These are phyloP conservation scores for Eriocheir sinensis DNA, from an alignment of 1,140 invertebrate species.

Conservation along the genomic window DNA sequence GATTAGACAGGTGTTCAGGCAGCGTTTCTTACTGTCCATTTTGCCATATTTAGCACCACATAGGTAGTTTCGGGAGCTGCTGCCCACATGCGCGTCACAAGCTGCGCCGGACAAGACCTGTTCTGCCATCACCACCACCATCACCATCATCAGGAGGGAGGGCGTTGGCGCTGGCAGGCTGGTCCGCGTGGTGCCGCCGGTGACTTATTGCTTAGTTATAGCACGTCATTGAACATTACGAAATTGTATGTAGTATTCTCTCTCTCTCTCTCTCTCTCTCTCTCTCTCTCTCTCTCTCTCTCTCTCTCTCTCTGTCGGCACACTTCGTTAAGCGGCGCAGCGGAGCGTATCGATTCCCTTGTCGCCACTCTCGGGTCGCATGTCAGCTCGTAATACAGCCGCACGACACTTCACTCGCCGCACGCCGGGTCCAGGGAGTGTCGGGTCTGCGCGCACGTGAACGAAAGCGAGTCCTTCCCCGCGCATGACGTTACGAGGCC, in stretches of 20 bases:
- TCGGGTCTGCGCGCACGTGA: too few relatives aligned
- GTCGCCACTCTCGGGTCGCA: neutral
- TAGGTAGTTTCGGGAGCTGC: too few relatives aligned
- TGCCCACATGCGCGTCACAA: neutral
- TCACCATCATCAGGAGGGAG: too few relatives aligned
- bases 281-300: slow-evolving; percentile 59
- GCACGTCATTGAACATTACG: neutral
- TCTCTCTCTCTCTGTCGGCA: slow-evolving; percentile 41
- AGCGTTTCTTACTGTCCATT: too few relatives aligned
- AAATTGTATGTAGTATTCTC: neutral
- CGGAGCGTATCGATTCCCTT: neutral
- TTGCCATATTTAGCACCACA: too few relatives aligned
- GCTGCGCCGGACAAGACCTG: neutral
- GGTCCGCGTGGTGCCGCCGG: neutral
- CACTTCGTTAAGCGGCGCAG: neutral
- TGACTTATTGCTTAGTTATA: neutral
- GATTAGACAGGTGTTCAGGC: too few relatives aligned
- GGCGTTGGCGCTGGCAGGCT: neutral
- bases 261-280: slow-evolving; percentile 65
- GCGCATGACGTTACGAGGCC: too few relatives aligned
- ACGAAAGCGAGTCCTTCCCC: too few relatives aligned
- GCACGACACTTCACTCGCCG: too few relatives aligned
- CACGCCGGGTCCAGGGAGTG: too few relatives aligned
- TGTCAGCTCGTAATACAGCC: neutral
- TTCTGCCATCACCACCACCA: too few relatives aligned